Conservation (phyloP, 2,113 vertebrate genomes). For the Podarcis muralis region DNA sequence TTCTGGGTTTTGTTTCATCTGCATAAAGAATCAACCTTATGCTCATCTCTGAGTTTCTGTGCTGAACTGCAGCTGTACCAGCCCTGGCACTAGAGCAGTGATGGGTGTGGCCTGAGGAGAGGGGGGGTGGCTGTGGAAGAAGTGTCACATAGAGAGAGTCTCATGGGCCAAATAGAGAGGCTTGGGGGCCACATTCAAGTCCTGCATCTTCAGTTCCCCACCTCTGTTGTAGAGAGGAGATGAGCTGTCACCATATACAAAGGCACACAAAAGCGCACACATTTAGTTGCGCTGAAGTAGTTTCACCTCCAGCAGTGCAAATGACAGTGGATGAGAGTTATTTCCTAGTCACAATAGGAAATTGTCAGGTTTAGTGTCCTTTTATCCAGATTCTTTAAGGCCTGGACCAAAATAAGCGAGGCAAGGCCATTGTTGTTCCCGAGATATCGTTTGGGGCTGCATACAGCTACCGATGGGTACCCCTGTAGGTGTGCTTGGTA, state of each 20-base stretch:
- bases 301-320: neutral
- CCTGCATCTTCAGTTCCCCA: neutral
- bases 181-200: no score
- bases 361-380: neutral
- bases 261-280: neutral
- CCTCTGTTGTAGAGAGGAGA: neutral
- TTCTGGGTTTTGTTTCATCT: no score
- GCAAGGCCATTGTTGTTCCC: neutral
- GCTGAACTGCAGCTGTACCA: no score
- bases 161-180: no score
- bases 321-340: neutral
- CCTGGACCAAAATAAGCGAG: neutral
- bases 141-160: no score
- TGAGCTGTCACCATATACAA: neutral
- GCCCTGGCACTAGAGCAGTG: no score
- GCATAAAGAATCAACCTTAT: no score
- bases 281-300: neutral
- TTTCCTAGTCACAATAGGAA: neutral
- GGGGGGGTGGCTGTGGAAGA: no score
- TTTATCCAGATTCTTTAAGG: neutral
- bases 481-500: neutral
- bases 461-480: neutral
- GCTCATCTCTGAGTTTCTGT: no score
- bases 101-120: no score
- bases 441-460: neutral